Evolutionary conservation across 1,140 invertebrate genomes (phyloP).

Genomic region (Sarcophaga bullata): DNA sequence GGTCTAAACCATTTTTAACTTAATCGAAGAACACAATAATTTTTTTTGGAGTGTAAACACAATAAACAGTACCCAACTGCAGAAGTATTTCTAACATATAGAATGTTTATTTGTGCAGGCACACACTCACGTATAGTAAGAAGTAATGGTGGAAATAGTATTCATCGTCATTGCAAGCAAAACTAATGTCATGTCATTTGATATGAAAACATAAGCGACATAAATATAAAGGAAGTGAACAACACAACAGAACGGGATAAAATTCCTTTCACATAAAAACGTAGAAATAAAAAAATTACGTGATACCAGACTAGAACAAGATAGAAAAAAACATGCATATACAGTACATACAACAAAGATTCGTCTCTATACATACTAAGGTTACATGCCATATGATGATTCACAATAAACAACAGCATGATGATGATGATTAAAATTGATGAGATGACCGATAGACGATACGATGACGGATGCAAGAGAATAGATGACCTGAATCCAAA

Average conservation of each 20-base stretch:
- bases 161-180: neutral
- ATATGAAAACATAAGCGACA: slow-evolving; percentile 36
- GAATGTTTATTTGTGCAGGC: too few species aligned
- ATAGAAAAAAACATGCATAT: too few species aligned
- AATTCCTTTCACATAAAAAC: neutral
- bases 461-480: slow-evolving; percentile 12
- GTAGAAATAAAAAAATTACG: neutral
- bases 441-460: slow-evolving; percentile 25
- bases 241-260: neutral
- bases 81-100: neutral
- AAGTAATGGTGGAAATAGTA: neutral
- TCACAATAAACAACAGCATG: neutral
- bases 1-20: too few species aligned
- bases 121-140: neutral
- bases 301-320: too few species aligned
- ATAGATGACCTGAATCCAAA: neutral
- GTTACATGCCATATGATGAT: neutral
- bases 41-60: too few species aligned
- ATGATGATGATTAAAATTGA: slow-evolving; percentile 29
- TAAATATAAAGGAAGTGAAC: slow-evolving; percentile 32
- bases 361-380: neutral
- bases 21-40: too few species aligned
- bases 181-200: slow-evolving; percentile 40
- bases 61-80: neutral
- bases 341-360: neutral